Conservation (phyloP, 2,113 vertebrate species). For the Rhodinocichla rosea region DNA sequence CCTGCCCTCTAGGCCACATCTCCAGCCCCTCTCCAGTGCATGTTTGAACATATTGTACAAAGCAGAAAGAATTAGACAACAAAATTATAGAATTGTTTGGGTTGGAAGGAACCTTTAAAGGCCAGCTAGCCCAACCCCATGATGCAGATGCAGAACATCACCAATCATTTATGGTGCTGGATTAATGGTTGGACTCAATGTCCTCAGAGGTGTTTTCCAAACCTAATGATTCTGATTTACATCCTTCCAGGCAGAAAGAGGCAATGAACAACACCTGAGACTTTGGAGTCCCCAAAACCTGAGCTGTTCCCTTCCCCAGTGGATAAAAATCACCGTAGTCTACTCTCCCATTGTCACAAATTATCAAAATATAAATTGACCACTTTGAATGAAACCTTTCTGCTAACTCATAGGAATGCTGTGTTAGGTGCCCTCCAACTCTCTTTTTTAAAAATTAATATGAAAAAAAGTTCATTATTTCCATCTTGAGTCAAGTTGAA, state of each 20-base stretch:
- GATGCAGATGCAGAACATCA: neutral
- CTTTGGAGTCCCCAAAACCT: neutral
- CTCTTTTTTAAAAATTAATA: neutral
- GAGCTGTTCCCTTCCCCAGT: neutral
- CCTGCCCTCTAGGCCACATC: neutral
- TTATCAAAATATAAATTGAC: neutral
- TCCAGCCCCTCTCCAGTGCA: neutral
- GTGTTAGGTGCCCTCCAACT: rapidly evolving
- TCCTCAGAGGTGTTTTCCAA: neutral
- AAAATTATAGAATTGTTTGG: neutral
- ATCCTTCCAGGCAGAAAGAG: neutral
- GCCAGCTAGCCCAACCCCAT: neutral
- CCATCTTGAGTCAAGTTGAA: neutral
- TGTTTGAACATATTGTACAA: neutral
- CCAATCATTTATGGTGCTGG: neutral
- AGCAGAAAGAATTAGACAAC: neutral
- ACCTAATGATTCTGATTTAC: neutral
- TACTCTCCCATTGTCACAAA: neutral
- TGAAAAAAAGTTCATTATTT: neutral
- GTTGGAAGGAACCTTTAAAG: neutral
- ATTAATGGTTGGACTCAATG: neutral
- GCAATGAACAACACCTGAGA: neutral
- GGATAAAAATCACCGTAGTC: neutral
- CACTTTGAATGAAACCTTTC: neutral
- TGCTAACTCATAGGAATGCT: neutral